Percentiles rank a stretch among this genome's conserved stretches.
Evolutionary conservation across 2,797 vertebrate genomes (phyloP).

Genomic region (Tinamus major): DNA sequence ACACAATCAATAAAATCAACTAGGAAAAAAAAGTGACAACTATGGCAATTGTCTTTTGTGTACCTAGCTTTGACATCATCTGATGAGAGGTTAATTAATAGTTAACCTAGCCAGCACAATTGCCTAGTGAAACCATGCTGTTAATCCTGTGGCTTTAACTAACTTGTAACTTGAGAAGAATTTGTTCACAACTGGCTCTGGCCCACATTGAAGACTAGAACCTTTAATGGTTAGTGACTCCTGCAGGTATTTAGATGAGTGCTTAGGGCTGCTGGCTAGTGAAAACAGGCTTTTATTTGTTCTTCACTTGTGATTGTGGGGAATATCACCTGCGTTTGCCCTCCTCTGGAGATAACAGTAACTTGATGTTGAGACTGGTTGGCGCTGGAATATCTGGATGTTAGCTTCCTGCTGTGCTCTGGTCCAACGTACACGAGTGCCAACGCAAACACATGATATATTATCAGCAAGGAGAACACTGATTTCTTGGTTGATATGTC

Average conservation of each 20-base stretch:
- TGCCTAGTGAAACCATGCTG: constrained; percentile 30
- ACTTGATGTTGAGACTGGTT: neutral
- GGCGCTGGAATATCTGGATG: neutral
- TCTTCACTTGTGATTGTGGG: rapidly evolving
- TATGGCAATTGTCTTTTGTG: neutral
- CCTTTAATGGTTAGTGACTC: constrained; percentile 28
- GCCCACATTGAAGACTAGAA: neutral
- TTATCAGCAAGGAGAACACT: neutral
- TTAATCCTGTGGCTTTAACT: constrained; percentile 36
- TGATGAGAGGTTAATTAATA: constrained; percentile 41
- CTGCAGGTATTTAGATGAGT: constrained; percentile 11
- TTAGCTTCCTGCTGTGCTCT: neutral
- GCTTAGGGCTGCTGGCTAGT: neutral
- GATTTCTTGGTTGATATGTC: neutral
- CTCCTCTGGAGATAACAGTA: neutral
- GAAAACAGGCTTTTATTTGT: neutral
- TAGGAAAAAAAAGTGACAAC: neutral
- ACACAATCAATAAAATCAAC: neutral
- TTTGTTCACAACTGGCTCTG: constrained; percentile 48
- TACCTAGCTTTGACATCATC: constrained; percentile 17
- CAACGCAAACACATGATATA: neutral
- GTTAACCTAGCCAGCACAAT: constrained; percentile 49
- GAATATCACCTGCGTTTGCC: neutral
- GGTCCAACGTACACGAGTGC: rapidly evolving
- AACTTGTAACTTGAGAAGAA: constrained; percentile 43